Evolutionary conservation across 2,888 invertebrate species (phyloP).

Genomic region (Diarsia mendica): DNA sequence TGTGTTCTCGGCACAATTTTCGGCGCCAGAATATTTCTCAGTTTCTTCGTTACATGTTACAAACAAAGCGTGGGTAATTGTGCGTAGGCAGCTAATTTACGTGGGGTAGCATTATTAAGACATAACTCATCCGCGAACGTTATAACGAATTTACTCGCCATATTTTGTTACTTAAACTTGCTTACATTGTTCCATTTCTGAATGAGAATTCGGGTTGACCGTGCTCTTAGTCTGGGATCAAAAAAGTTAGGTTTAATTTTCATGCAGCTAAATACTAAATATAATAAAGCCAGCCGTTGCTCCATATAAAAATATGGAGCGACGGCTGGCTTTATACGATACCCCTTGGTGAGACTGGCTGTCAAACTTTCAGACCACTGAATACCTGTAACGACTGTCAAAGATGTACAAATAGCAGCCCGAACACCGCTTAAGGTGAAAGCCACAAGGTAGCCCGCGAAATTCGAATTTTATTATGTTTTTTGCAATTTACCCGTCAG

Average conservation of each 20-base stretch:
- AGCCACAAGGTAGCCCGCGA: too few species aligned
- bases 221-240: background rate
- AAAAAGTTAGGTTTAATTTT: background rate
- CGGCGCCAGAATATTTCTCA: slow-evolving; percentile 31
- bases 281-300: too few species aligned
- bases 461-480: too few species aligned
- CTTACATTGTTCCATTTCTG: slow-evolving; percentile 12
- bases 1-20: slow-evolving; percentile 37
- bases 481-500: too few species aligned
- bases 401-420: too few species aligned
- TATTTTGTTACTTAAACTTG: slow-evolving; percentile 11
- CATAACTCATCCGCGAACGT: slow-evolving; percentile 50
- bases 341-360: background rate
- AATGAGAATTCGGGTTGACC: background rate
- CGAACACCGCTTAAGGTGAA: too few species aligned
- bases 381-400: too few species aligned
- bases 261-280: background rate
- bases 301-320: too few species aligned
- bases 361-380: background rate
- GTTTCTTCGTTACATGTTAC: slow-evolving; percentile 50
- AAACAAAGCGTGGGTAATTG: slow-evolving; percentile 53
- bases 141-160: slow-evolving; percentile 27
- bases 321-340: background rate
- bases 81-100: slow-evolving; percentile 57
- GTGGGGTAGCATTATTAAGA: slow-evolving; percentile 51